phyloP scores from a whole-genome alignment of 2,797 vertebrate genomes.

The Pantherophis alleghaniensis region DNA sequence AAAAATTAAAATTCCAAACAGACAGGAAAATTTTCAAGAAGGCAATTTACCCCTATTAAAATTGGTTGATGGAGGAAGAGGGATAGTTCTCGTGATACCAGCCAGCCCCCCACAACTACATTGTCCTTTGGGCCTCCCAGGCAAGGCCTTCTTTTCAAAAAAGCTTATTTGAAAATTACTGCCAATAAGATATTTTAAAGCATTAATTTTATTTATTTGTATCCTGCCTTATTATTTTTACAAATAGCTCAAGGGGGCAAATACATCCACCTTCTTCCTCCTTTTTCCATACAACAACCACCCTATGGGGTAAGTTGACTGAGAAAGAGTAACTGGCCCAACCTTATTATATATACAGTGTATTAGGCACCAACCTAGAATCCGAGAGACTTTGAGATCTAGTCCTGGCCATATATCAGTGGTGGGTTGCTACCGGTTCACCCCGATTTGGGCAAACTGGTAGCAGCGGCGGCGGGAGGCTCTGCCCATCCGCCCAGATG shows the following conservation, averaged over 20 bases:
- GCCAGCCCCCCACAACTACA: not conserved
- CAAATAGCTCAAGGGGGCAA: not conserved
- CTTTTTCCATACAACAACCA: not conserved
- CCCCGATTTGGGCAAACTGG: too few relatives aligned
- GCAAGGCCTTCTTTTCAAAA: not conserved
- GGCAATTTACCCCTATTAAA: not conserved
- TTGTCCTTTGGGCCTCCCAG: not conserved
- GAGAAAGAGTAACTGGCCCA: not conserved
- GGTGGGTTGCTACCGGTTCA: too few relatives aligned
- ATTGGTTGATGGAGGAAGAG: not conserved
- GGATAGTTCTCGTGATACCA: not conserved
- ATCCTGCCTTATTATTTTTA: not conserved
- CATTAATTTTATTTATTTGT: not conserved
- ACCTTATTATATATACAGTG: too few relatives aligned
- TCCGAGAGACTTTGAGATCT: too few relatives aligned
- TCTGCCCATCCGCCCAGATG: too few relatives aligned
- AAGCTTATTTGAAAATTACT: not conserved
- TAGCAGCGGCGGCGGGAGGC: too few relatives aligned
- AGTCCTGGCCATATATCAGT: too few relatives aligned
- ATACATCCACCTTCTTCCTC: not conserved
- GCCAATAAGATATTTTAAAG: not conserved
- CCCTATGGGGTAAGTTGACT: not conserved
- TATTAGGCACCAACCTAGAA: too few relatives aligned
- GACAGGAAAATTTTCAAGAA: not conserved
- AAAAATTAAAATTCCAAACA: not conserved